Evolutionary conservation across 1,140 invertebrate species (phyloP), one percentile per base, ranked within the genome.

Genomic region (Drosophila jambulina): DNA sequence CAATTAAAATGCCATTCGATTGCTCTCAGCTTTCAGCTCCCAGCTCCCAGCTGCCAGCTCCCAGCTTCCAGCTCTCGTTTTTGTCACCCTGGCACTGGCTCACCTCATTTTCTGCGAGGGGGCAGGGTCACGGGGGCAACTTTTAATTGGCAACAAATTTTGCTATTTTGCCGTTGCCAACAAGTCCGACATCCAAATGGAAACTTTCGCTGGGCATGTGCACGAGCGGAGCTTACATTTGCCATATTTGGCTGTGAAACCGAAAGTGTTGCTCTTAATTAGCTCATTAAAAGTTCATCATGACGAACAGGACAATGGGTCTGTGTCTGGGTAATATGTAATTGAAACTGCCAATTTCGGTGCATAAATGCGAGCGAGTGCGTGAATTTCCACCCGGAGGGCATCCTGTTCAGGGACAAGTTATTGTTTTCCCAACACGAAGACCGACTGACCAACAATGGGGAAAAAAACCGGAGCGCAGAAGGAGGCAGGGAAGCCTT

Each of bases 221-320:
- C 34, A 25, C 40, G 10, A 21, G 21, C 36, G 38, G 34, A 36
- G 42, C 58, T 48, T 23, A 36, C 53, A 15, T 21, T 53, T 53
- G 29, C 19, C 64, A 57, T 12, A 53, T 65, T 42, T 51, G 65
- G 61, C 36, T 57, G 19, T 46, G 57, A 71, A 78, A 78, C 25
- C 25, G 76, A 78, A 79, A 79, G 75, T 79, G 75, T 78, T 69
- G 56, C 64, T 67, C 74, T 78, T 78, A 79, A 79, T 79, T 79
- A 79, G 76, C 76, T 79, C 67, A 78, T 79, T 79, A 78, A 79
- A 79, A 72, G 72, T 76, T 77, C 40, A 49, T 49, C 25, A 75
- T 65, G 38, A 75, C 51, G 43, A 43, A 6, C 45, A 19, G 5
- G 25, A 46, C 58, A 67, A 62, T 45, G 38, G 12, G 23, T 43